Base-by-base conservation (phyloP, 2,113 vertebrate species). In the Poeciliopsis turrubarensis region DNA sequence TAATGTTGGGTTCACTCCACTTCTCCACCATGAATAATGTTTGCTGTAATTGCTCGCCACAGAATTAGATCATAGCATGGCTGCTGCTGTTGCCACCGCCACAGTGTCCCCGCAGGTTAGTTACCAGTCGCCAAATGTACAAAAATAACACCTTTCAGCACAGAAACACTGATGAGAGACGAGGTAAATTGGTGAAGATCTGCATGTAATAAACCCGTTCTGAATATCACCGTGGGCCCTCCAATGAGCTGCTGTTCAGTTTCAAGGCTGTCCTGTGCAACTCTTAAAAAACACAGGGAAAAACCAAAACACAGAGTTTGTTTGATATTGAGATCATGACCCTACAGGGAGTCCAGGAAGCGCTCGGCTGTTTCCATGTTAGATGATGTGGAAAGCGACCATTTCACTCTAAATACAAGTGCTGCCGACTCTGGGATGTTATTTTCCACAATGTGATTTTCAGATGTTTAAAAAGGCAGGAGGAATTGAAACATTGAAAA, bases 271-370 rank as follows among this genome's bases (percentile, higher is more conserved):
- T 75, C 74, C 73, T 9, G 70, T 4, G 63, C 61, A n/a, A 47
- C 60, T 60, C 72, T 39, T 79, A 82, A 67, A 60, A 26, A 26
- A 67, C 63, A 80, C 78, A 89, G 67, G 80, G 29, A 71, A 70
- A 84, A 86, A 84, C 37, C 12, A 64, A 77, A 81, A 68, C n/a
- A 2, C 2, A 65, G 60, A 68, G 69, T 51, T 26, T 69, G 68
- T 86, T 84, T 86, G 87, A 74, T 83, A 83, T 78, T 69, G 82
- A 86, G 82, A 81, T 85, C 80, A 68, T 83, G 84, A 88, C 86
- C 82, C 81, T 14, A 47, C 57, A 0, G 82, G 75, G 79, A 86
- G 62, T 69, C 8, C 65, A 71, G 81, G 63, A 68, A 74, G 41
- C 3, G 70, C 34, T 26, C 63, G 17, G 2, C 65, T 31, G 62